These are phyloP conservation scores for Linyphia triangularis DNA, from an alignment of 2,888 invertebrate species.

Conservation along the genomic window DNA sequence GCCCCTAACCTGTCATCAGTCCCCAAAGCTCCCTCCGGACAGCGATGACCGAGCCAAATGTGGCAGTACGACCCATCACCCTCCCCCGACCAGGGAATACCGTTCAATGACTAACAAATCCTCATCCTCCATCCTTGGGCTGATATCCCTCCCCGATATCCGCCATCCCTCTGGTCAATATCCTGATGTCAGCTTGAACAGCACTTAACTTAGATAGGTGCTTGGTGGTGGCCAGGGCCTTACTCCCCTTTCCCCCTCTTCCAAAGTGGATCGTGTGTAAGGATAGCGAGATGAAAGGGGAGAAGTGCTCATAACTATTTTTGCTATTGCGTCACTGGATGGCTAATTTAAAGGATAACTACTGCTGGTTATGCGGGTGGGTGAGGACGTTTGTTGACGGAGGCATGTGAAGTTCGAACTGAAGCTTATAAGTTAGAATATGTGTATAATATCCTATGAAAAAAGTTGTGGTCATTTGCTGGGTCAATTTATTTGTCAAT, in stretches of 20 bases:
- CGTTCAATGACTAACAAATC: conserved; percentile 73
- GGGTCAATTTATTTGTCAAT: too few species aligned
- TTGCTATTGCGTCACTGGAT: too few species aligned
- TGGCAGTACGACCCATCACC: conserved; percentile 1
- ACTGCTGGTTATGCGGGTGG: too few species aligned
- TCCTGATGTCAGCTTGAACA: conserved; percentile 73
- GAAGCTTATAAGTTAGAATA: too few species aligned
- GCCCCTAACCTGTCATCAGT: not conserved
- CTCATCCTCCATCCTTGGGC: conserved; percentile 51
- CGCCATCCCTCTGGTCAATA: conserved; percentile 68
- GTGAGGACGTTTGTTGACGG: too few species aligned
- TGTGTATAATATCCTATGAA: too few species aligned
- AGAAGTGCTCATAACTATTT: too few species aligned
- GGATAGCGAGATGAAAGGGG: too few species aligned
- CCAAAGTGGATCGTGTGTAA: too few species aligned
- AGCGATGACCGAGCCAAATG: conserved; percentile 47
- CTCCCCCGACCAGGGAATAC: conserved; percentile 51
- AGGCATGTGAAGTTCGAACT: too few species aligned
- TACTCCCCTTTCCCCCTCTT: conserved; percentile 8
- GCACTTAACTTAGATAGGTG: conserved; percentile 74
- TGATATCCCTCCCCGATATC: conserved; percentile 33
- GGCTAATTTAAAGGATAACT: too few species aligned
- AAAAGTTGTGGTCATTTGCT: too few species aligned
- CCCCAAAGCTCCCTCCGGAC: not conserved
- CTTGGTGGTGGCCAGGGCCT: conserved; percentile 50